Evolutionary conservation across 2,888 invertebrate genomes (phyloP).

Genomic region (Plusia festucae): DNA sequence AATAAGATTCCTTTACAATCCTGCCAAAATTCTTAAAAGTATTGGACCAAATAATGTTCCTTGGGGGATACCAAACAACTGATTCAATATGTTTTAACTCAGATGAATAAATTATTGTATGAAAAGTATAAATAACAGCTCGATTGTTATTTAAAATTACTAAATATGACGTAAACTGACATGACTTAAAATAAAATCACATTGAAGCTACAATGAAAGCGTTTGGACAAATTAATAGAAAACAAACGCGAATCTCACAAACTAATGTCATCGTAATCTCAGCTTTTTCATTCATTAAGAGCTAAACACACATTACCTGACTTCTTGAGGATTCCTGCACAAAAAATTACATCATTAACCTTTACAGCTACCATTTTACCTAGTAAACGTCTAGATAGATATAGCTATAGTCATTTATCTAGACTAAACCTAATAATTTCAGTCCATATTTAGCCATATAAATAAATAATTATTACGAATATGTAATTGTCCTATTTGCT

Average conservation of each 20-base stretch:
- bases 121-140: no score
- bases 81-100: no score
- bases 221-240: slow-evolving; percentile 63
- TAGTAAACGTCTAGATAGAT: no score
- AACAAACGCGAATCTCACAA: slow-evolving; percentile 47
- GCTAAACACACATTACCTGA: slow-evolving; percentile 59
- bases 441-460: no score
- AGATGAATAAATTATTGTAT: no score
- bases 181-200: slow-evolving; percentile 59
- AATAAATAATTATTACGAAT: no score
- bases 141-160: not conserved
- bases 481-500: no score
- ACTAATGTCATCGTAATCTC: slow-evolving; percentile 41
- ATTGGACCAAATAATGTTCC: slow-evolving; percentile 9
- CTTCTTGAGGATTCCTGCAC: slow-evolving; percentile 55
- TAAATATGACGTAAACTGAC: slow-evolving; percentile 59
- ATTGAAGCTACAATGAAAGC: slow-evolving; percentile 88
- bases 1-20: not conserved
- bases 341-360: slow-evolving; percentile 36
- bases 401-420: no score
- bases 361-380: not conserved
- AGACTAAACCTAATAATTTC: no score
- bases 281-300: slow-evolving; percentile 37
- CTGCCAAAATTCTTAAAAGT: not conserved
- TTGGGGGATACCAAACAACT: not conserved